Evolutionary conservation across 2,797 vertebrate genomes (phyloP).

Genomic region (Phylloscopus collybita): DNA sequence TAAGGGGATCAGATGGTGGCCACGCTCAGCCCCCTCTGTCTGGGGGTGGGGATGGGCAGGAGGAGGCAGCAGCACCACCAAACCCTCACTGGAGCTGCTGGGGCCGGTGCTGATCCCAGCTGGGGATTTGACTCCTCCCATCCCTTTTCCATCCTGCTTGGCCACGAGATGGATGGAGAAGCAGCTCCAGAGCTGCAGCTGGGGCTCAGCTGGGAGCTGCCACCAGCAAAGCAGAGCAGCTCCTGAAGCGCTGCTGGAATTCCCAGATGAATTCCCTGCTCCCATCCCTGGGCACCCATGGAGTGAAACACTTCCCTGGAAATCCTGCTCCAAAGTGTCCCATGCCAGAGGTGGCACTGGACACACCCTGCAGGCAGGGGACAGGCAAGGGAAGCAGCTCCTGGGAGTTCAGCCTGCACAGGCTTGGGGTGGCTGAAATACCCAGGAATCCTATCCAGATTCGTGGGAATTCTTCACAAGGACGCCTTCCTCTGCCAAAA

Average conservation of each 20-base stretch:
- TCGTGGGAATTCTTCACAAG: background rate
- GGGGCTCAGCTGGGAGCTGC: background rate
- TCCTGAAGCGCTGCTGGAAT: background rate
- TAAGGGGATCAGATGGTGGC: background rate
- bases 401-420: background rate
- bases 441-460: background rate
- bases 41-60: background rate
- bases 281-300: rapidly evolving
- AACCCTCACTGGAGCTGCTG: background rate
- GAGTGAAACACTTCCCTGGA: rapidly evolving
- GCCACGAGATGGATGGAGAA: background rate
- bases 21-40: background rate
- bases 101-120: rapidly evolving
- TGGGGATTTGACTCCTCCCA: background rate
- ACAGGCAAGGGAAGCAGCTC: background rate
- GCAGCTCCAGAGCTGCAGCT: background rate
- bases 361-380: background rate
- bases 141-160: background rate
- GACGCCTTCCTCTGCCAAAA: background rate
- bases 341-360: background rate
- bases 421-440: background rate
- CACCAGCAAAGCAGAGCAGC: background rate
- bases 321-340: background rate
- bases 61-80: background rate
- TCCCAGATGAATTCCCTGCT: background rate